Percentiles rank a stretch among this genome's conserved stretches.
Evolutionary conservation across 1,140 invertebrate species (phyloP).

Genomic region (Dinoponera quadriceps): DNA sequence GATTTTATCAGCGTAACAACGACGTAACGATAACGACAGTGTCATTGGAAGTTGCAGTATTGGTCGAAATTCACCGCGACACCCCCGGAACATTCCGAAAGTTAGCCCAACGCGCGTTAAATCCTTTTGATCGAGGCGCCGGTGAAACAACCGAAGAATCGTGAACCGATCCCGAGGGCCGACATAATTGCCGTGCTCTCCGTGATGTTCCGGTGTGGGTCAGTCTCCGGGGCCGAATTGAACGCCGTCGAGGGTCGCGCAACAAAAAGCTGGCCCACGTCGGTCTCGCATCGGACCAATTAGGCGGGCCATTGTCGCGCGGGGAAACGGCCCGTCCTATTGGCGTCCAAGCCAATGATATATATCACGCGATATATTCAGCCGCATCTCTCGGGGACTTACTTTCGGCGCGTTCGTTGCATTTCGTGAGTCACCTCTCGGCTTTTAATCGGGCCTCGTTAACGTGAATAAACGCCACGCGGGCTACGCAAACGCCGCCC

Average conservation of each 20-base stretch:
- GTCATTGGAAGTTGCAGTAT: too few relatives aligned
- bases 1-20: too few relatives aligned
- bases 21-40: too few relatives aligned
- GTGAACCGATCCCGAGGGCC: slow-evolving; percentile 31
- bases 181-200: slow-evolving; percentile 46
- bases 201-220: slow-evolving; percentile 59
- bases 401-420: slow-evolving; percentile 11
- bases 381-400: slow-evolving; percentile 29
- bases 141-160: neutral
- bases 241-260: slow-evolving; percentile 50
- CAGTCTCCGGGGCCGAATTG: slow-evolving; percentile 51
- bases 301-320: slow-evolving; percentile 79
- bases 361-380: slow-evolving; percentile 39
- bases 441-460: slow-evolving; percentile 61
- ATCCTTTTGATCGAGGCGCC: neutral
- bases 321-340: slow-evolving; percentile 58
- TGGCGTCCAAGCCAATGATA: slow-evolving; percentile 69
- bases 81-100: too few relatives aligned
- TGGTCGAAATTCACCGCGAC: too few relatives aligned
- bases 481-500: slow-evolving; percentile 17
- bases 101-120: too few relatives aligned
- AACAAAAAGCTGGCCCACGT: slow-evolving; percentile 68
- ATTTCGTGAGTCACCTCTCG: slow-evolving; percentile 24
- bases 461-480: slow-evolving; percentile 53
- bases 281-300: slow-evolving; percentile 74